Base-by-base conservation (phyloP, 2,797 vertebrate genomes). In the Neosilurus mollespiculum region DNA sequence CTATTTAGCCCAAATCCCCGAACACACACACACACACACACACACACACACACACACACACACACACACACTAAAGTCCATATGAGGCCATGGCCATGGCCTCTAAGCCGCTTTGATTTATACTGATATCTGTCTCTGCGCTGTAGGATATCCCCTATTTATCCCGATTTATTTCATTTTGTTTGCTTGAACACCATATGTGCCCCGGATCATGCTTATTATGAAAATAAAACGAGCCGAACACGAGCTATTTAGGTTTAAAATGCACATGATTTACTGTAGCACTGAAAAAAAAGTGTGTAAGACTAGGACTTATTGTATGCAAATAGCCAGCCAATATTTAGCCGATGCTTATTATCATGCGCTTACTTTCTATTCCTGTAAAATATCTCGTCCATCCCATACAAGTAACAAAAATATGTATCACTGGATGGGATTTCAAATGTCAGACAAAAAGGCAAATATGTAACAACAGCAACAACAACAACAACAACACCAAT, bases 21-120 rank as follows among this genome's bases (percentile, higher is more conserved):
- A 92, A 91, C 89, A 92, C 93, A 93, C 93, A 92, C 90, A 94
- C 93, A 96, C 67, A 70, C 67, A 70, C 37, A 70, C 67, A 70
- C 67, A 70, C 67, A 70, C 67, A 70, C 67, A 24, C 61, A 62
- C 61, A 62, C 61, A 92, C 92, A 90, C 89, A 91, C 92, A 91
- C 89, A 92, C 93, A 58, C 65, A 26, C 30, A 49, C 7, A 70
- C 43, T 96, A 95, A 96, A 93, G 93, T 93, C 92, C 95, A 94
- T 92, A 94, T 92, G 94, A 95, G 95, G 88, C 86, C 86, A 85
- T 90, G 91, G 94, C 93, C 92, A 87, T 90, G 85, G 91, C 90
- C 91, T 94, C 91, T 95, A 95, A 96, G 95, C 94, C 94, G 89
- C 89, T 94, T 91, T 95, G 93, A 95, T 95, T 93, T 91, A 88